Evolutionary conservation across 2,113 vertebrate species (phyloP).

Genomic region (Oreochromis spilurus): DNA sequence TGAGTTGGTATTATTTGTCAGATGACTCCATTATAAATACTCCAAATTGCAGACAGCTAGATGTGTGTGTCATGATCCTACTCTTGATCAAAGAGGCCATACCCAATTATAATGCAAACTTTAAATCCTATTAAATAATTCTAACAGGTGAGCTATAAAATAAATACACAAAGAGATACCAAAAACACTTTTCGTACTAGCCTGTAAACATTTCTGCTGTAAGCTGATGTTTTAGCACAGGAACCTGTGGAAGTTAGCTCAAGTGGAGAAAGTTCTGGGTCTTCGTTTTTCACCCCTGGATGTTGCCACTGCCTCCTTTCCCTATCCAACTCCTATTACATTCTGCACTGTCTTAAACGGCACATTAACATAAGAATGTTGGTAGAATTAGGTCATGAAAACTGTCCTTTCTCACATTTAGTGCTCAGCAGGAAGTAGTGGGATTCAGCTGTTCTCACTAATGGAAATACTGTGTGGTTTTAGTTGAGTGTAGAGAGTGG

Average conservation of each 20-base stretch:
- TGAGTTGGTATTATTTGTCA: neutral
- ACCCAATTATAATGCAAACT: neutral
- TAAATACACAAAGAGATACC: neutral
- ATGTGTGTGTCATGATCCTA: neutral
- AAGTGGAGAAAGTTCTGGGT: neutral
- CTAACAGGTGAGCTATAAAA: neutral
- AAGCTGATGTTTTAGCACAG: neutral
- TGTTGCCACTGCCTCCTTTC: neutral
- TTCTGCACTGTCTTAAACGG: neutral
- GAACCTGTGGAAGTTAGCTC: neutral
- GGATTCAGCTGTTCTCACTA: neutral
- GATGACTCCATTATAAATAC: neutral
- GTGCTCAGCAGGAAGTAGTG: neutral
- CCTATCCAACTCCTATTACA: neutral
- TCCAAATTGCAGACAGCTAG: neutral
- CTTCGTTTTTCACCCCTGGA: neutral
- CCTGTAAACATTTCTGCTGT: neutral
- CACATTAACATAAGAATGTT: neutral
- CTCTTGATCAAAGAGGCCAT: neutral
- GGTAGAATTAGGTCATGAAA: neutral
- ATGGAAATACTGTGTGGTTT: neutral
- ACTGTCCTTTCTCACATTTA: neutral
- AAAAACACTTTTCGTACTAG: accelerated
- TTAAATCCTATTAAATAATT: neutral
- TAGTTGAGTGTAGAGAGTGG: neutral